Evolutionary conservation across 2,797 vertebrate species (phyloP), one percentile per base, ranked within the genome.

Genomic region (Gallinago solitaria): DNA sequence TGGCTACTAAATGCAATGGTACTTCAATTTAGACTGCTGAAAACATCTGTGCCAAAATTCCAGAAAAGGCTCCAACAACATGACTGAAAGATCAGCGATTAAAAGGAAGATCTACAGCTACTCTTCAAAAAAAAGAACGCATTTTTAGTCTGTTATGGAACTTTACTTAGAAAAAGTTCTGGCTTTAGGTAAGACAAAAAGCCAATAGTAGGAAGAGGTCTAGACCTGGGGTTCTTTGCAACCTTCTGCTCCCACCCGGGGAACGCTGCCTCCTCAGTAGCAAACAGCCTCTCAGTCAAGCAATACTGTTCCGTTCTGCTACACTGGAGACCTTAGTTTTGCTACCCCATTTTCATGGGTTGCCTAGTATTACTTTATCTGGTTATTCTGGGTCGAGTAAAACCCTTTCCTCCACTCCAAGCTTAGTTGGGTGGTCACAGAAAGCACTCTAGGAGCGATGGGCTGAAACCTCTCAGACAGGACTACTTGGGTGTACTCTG

Each of bases 241-340:
- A 35, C 10, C 60, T 25, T 39, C 50, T 9, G 16, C 50, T 60
- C 30, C 28, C 47, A 8, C 0, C 0, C 2, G 5, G 30, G n/a
- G 28, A 90, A 48, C 0, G 0, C 18, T 39, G 41, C 24, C 51
- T 45, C 47, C 43, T n/a, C 33, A 20, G 37, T 3, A 73, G 57
- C 23, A 54, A 77, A 39, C 1, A 6, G 61, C 11, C 43, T 67
- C 65, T 59, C 53, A 5, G 12, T 12, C 32, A 16, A 13, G 4
- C 37, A 33, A 23, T 1, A 6, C 8, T 18, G 25, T 23, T 47
- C 33, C 5, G 11, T 28, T 37, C 43, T 27, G 28, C 63, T 51
- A 9, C 2, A 6, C 17, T 12, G 9, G 10, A n/a, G 4, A 37
- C 48, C 48, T 56, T 61, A 6, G 20, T 25, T 75, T 24, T 27